Evolutionary conservation across 2,888 invertebrate genomes (phyloP), one percentile per base, ranked within the genome.

Genomic region (Xestoiulus laeticollis): DNA sequence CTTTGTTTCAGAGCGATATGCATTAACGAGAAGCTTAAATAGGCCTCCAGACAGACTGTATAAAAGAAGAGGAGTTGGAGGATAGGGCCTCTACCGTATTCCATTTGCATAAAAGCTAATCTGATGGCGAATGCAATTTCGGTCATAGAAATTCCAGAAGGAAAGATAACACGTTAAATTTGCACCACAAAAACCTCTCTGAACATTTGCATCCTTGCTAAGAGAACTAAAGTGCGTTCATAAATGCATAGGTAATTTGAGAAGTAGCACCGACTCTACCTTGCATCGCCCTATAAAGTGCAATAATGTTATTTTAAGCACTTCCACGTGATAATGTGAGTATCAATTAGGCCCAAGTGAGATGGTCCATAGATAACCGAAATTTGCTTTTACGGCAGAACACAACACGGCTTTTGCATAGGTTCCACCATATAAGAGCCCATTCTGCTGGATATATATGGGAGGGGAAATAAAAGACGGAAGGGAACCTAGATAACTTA

Each of bases 231-330:
- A 68, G 68, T 68, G 68, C 68, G 68, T 68, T 68, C 68, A 68
- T 68, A 68, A 68, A 68, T 68, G 68, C 26, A 68, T 68, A 84
- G 6, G 84, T 84, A 84, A 84, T 84, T 84, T 84, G 33, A 84
- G 84, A 84, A 84, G 14, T 33, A 84, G n/a, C 33, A 38, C 5
- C n/a, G 38, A 22, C 33, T n/a, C 33, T 84, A 43, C 84, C 33
- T 84, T 3, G 33, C 33, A 12, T 84, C 43, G 84, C 38, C 33
- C 33, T 84, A 84, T 84, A 84, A 38, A 33, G 53, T 38, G 86
- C 53, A 86, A 44, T 87, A 87, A 87, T 87, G 87, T 87, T 87
- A 87, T 87, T 87, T 87, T 59, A 87, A 87, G 87, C 87, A 87
- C 78, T 78, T 78, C 19, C 68, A 87, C 44, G 86, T 86, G 86